Percentiles rank a stretch among this genome's conserved stretches.
Conservation (phyloP, 2,113 vertebrate genomes). For the Eulacestoma nigropectus region DNA sequence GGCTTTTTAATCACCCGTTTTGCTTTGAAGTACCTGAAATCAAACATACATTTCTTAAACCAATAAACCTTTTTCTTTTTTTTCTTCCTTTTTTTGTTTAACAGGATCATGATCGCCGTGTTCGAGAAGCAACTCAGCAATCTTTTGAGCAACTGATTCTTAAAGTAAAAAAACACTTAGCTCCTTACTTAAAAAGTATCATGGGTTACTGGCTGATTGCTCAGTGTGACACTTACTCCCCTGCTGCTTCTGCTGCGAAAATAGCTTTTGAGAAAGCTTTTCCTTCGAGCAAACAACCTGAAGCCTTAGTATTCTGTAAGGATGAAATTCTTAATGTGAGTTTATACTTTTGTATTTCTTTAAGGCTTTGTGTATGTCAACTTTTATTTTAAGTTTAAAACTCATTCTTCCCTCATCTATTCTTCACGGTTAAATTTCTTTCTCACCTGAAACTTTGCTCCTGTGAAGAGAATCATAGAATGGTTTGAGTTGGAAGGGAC, state of each 20-base stretch:
- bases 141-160: conserved; percentile 93
- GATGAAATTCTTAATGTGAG: conserved; percentile 92
- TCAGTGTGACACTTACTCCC: conserved; percentile 91
- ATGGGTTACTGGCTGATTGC: conserved; percentile 99
- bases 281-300: conserved; percentile 87
- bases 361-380: neutral
- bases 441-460: neutral
- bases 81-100: neutral
- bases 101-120: conserved; percentile 91
- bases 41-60: neutral
- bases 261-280: conserved; percentile 91
- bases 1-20: neutral
- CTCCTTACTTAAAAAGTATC: conserved; percentile 91
- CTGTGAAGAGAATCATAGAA: neutral
- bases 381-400: neutral
- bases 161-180: conserved; percentile 93
- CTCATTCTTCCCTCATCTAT: neutral
- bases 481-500: neutral
- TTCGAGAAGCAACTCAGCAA: conserved; percentile 93
- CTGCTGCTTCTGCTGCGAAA: conserved; percentile 88
- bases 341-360: neutral
- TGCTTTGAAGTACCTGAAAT: neutral
- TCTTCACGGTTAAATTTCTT: neutral
- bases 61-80: neutral
- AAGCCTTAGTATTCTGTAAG: conserved; percentile 93